Conservation (phyloP, 2,888 invertebrate genomes). For the Hyppa rectilinea region DNA sequence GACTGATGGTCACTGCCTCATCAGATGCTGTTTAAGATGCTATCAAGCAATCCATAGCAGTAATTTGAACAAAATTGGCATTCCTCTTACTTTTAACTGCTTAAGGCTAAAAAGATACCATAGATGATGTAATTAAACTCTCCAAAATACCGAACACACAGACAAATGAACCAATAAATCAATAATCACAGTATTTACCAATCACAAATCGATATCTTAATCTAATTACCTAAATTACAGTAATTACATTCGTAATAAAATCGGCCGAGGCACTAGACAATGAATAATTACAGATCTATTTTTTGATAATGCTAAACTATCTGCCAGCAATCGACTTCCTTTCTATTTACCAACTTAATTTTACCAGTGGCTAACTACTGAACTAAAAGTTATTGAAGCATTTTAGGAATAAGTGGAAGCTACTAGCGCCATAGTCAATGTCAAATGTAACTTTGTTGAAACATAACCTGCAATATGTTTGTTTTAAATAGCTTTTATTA, state of each 20-base stretch:
- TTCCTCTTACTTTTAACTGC: constrained; percentile 34
- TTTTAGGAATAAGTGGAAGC: background rate
- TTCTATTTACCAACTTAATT: constrained; percentile 49
- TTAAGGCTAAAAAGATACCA: constrained; percentile 46
- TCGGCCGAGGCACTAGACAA: constrained; percentile 64
- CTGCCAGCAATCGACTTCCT: constrained; percentile 62
- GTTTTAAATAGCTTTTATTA: constrained; percentile 64
- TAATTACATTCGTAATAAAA: constrained; percentile 70
- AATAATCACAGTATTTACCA: constrained; percentile 65
- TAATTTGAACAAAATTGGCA: constrained; percentile 25
- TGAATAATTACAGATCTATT: constrained; percentile 71
- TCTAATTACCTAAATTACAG: constrained; percentile 71
- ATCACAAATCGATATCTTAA: constrained; percentile 67
- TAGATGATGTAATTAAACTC: constrained; percentile 48
- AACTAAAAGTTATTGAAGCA: constrained; percentile 6
- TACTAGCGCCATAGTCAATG: constrained; percentile 34
- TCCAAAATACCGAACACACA: constrained; percentile 39
- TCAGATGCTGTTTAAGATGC: background rate
- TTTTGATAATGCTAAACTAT: constrained; percentile 68
- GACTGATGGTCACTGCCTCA: background rate
- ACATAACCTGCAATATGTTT: constrained; percentile 59
- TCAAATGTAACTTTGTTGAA: constrained; percentile 50
- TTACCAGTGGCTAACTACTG: constrained; percentile 24
- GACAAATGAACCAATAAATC: constrained; percentile 64
- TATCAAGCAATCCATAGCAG: constrained; percentile 13